These are phyloP conservation scores for Lasioglossum malachurum DNA, from an alignment of 2,888 invertebrate species.

Conservation along the genomic window DNA sequence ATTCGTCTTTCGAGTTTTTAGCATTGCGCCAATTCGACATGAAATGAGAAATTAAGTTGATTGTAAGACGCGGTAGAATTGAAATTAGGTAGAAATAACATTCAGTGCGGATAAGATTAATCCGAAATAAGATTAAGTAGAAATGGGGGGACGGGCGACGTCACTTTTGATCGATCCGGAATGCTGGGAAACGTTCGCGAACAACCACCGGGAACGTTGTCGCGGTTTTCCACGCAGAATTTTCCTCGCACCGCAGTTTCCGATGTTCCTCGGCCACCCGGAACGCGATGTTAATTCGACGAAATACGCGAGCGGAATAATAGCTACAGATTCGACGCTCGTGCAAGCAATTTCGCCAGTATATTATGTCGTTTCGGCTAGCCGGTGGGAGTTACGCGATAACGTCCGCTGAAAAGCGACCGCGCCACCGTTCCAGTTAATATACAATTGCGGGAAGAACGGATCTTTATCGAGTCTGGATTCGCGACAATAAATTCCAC, in stretches of 20 bases:
- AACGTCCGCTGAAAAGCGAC: constrained; percentile 11
- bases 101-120: not conserved
- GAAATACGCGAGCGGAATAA: constrained; percentile 20
- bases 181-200: not conserved
- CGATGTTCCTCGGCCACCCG: constrained; percentile 1
- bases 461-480: not conserved
- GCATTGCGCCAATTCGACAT: not conserved
- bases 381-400: constrained; percentile 18
- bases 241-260: not conserved
- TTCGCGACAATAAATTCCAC: constrained; percentile 26
- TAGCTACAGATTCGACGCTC: constrained; percentile 10
- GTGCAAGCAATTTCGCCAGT: constrained; percentile 12
- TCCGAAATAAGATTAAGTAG: not conserved
- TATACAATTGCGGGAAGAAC: constrained; percentile 5
- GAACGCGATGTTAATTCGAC: not conserved
- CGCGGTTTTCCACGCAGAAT: not conserved
- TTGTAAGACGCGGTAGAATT: too few relatives aligned
- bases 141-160: not conserved
- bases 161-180: not conserved
- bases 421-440: constrained; percentile 16
- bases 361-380: constrained; percentile 24
- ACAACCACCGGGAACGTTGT: not conserved
- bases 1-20: not conserved
- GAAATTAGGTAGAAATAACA: too few relatives aligned
- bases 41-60: too few relatives aligned